Conservation (phyloP, 2,888 invertebrate species). For the Parascotia fuliginaria region DNA sequence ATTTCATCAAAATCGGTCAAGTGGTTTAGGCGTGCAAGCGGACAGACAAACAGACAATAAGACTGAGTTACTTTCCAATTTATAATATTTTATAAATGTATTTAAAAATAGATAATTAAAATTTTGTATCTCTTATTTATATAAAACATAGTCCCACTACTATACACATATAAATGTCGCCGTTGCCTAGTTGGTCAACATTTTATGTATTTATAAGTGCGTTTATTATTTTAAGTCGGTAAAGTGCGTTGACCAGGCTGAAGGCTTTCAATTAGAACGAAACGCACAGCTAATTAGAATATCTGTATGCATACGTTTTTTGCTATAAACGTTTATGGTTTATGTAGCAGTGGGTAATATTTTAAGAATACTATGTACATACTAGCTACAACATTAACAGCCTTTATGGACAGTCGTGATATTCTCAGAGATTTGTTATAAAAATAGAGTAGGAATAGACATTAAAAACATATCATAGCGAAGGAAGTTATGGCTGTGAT, state of each 20-base stretch:
- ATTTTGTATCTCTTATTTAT: not conserved
- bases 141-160: constrained; percentile 35
- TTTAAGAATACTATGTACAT: not conserved
- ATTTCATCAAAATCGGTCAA: no score
- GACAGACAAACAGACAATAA: no score
- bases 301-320: constrained; percentile 27
- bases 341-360: not conserved
- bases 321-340: constrained; percentile 21
- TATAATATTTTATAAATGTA: no score
- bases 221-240: constrained; percentile 16
- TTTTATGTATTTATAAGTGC: constrained; percentile 50
- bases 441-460: no score
- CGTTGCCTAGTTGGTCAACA: constrained; percentile 43
- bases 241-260: constrained; percentile 17
- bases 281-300: constrained; percentile 27
- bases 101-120: no score
- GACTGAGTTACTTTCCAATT: no score
- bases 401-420: no score
- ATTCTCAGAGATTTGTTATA: no score
- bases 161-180: constrained; percentile 51
- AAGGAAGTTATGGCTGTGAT: no score
- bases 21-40: no score
- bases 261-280: constrained; percentile 28
- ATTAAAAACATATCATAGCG: no score
- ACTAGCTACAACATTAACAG: no score